Evolutionary conservation across 1,140 invertebrate species (phyloP).

Genomic region (Trichomalopsis sarcophagae): DNA sequence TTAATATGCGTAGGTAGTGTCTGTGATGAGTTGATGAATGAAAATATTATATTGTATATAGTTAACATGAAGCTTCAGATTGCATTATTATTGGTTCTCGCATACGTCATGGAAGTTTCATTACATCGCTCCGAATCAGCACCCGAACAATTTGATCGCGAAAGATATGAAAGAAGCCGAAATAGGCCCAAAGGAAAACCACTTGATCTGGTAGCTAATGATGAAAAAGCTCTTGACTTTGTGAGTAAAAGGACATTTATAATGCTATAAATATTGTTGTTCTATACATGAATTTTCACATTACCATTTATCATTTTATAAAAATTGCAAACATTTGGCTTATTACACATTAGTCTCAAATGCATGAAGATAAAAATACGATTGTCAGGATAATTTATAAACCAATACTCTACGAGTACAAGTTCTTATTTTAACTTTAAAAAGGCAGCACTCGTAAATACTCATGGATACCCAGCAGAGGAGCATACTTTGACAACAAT

Average conservation of each 20-base stretch:
- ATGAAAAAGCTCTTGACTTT: conserved; percentile 18
- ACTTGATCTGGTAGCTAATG: neutral
- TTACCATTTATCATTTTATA: too few relatives aligned
- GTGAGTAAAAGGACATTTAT: neutral
- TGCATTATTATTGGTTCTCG: neutral
- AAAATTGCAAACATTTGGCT: neutral
- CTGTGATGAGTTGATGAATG: neutral
- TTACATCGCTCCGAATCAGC: neutral
- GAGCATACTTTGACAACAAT: conserved; percentile 68
- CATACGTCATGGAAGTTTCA: neutral
- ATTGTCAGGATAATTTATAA: too few relatives aligned
- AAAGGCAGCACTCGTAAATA: conserved; percentile 61
- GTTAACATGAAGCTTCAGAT: neutral
- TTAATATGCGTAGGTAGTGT: too few relatives aligned
- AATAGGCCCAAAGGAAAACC: neutral
- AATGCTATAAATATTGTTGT: too few relatives aligned
- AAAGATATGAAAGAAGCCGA: neutral
- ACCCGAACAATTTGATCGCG: neutral
- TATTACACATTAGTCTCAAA: too few relatives aligned
- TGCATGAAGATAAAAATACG: too few relatives aligned
- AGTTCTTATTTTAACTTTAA: too few relatives aligned
- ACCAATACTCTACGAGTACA: too few relatives aligned
- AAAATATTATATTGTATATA: neutral
- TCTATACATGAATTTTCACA: too few relatives aligned
- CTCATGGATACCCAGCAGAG: conserved; percentile 73